Evolutionary conservation across 2,113 vertebrate species (phyloP).

Genomic region (Platysternon megacephalum): DNA sequence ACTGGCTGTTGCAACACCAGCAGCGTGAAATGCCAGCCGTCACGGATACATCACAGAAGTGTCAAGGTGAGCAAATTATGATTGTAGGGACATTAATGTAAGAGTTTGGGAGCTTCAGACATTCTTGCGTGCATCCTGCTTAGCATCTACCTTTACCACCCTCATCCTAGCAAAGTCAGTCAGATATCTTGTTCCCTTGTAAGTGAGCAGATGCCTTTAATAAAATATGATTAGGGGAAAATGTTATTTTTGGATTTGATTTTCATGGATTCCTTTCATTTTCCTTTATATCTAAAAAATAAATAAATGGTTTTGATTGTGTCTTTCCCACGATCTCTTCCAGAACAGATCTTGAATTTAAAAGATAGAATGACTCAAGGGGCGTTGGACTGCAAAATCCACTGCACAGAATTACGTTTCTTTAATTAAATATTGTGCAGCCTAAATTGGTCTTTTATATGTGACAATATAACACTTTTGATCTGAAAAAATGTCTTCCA

Average conservation of each 20-base stretch:
- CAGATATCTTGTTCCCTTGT: fast-evolving
- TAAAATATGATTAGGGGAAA: neutral
- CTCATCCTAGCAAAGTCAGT: fast-evolving
- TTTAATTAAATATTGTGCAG: slow-evolving; percentile 60
- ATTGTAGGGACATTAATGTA: neutral
- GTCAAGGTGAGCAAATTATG: slow-evolving; percentile 87
- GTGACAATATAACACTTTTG: slow-evolving; percentile 67
- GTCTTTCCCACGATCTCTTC: slow-evolving; percentile 61
- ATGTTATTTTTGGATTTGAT: neutral
- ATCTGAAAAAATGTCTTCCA: slow-evolving; percentile 68
- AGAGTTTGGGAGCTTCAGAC: neutral
- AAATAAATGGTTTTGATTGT: neutral
- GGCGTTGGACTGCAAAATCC: slow-evolving; percentile 62
- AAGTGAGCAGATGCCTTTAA: neutral
- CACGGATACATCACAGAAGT: slow-evolving; percentile 92
- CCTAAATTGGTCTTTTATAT: slow-evolving; percentile 58
- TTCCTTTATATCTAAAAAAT: slow-evolving; percentile 6
- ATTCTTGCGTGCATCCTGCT: fast-evolving
- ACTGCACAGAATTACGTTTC: slow-evolving; percentile 50
- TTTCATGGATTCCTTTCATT: slow-evolving; percentile 48
- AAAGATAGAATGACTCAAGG: slow-evolving; percentile 67
- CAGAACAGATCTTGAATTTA: slow-evolving; percentile 50
- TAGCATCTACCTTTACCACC: fast-evolving
- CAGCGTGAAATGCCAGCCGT: slow-evolving; percentile 93
- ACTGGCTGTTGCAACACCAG: slow-evolving; percentile 98